Conservation (phyloP, 2,113 vertebrate species). For the Muntiacus reevesi region DNA sequence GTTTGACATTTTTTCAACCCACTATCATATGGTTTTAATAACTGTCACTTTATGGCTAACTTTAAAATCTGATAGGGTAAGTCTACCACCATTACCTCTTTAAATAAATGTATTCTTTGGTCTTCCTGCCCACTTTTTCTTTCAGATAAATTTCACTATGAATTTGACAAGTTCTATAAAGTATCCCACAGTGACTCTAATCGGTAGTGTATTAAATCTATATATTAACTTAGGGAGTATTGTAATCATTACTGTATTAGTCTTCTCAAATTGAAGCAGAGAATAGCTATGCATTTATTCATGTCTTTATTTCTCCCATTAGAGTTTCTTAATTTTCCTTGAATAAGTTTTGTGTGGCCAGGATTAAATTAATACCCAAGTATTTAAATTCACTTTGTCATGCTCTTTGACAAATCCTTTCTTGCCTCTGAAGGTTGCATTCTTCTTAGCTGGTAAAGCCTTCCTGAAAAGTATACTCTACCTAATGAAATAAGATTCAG, state of each 20-base stretch:
- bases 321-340: slow-evolving; percentile 24
- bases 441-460: background rate
- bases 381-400: slow-evolving; percentile 21
- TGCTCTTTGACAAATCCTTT: slow-evolving; percentile 1
- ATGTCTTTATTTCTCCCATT: slow-evolving; percentile 31
- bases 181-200: background rate
- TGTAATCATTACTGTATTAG: slow-evolving; percentile 20
- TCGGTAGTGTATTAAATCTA: background rate
- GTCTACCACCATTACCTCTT: background rate
- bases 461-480: slow-evolving; percentile 9
- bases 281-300: background rate
- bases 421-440: background rate
- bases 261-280: slow-evolving; percentile 17
- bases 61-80: slow-evolving; percentile 31
- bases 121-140: slow-evolving; percentile 3
- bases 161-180: slow-evolving; percentile 32
- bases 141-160: slow-evolving; percentile 23
- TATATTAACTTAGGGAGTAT: slow-evolving; percentile 13
- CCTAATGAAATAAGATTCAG: background rate
- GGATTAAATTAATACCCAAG: slow-evolving; percentile 8
- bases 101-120: background rate
- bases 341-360: background rate
- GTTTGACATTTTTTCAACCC: background rate
- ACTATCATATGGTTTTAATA: slow-evolving; percentile 19
- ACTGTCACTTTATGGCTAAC: background rate